These are phyloP conservation scores for Chelonoidis abingdonii DNA, from an alignment of 2,113 vertebrate genomes.

Conservation along the genomic window DNA sequence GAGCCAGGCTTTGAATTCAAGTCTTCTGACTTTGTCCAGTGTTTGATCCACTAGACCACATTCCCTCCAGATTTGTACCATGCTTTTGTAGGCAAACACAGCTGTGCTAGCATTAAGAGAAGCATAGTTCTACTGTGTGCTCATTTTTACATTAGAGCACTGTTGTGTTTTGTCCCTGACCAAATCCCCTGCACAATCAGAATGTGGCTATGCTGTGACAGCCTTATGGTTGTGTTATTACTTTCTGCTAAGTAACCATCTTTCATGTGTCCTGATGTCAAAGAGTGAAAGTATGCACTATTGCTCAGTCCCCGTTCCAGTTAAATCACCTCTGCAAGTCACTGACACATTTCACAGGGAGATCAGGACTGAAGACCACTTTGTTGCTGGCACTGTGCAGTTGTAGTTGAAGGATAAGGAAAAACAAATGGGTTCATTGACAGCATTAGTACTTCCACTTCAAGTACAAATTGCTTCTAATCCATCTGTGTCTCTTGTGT, in stretches of 20 bases:
- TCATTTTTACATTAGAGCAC: not conserved
- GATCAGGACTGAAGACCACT: constrained; percentile 2
- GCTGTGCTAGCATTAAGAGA: not conserved
- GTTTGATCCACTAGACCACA: not conserved
- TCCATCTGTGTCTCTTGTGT: constrained; percentile 20
- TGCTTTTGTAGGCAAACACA: not conserved
- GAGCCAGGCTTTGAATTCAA: not conserved
- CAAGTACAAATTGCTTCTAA: constrained; percentile 53
- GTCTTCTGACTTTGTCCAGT: not conserved
- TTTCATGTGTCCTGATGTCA: not conserved
- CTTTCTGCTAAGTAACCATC: not conserved
- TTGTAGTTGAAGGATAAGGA: constrained; percentile 16
- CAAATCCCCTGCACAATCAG: not conserved
- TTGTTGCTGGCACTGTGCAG: not conserved
- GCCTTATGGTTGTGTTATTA: not conserved
- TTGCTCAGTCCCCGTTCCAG: constrained; percentile 16
- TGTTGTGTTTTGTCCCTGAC: not conserved
- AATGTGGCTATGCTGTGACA: not conserved
- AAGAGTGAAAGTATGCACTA: not conserved
- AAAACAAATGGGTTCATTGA: constrained; percentile 17
- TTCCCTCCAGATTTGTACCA: not conserved
- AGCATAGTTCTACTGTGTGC: not conserved
- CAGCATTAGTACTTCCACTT: constrained; percentile 30
- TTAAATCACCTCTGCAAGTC: constrained; percentile 30
- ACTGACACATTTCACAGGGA: not conserved